Base-by-base conservation (phyloP, 2,797 vertebrate genomes). In the Heterohyrax brucei region DNA sequence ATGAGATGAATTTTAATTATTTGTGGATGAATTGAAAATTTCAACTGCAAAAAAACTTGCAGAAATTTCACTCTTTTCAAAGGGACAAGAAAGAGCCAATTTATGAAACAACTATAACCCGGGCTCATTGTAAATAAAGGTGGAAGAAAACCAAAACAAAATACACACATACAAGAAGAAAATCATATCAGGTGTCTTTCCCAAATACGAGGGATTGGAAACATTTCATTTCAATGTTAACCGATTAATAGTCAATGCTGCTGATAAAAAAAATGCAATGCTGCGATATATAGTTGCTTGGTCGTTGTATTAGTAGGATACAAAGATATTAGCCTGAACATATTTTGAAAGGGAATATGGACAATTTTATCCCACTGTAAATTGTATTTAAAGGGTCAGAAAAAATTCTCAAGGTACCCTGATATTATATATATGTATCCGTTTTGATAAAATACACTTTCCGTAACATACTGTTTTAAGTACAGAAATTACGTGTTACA, bases 1-100 rank as follows among this genome's bases (percentile, higher is more conserved):
- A 96, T 91, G 92, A 95, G 44, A 97, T 97, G 97, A 97, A 97
- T 96, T 96, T n/a, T 18, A 97, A 64, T 44, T 95, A 28, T 6
- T 93, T 77, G 16, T 93, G 59, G 61, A 93, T 61, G 86, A 50
- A 91, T 53, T 96, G 86, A 96, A 97, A 97, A 85, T 96, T 91
- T 75, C 46, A 95, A 73, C 62, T 39, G 39, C 87, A 95, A 16
- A 96, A 94, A 96, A 97, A 97, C 97, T 98, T 97, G 26, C 18
- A 91, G 5, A 28, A 91, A 95, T 97, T 97, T 97, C 97, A 10
- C 22, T 89, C 72, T 93, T 96, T 96, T 92, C 30, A 24, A 96
- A 80, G 39, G 78, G 78, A 66, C 44, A 79, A 56, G 62, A 87
- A 56, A 64, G 91, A 80, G 2, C 30, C 85, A 96, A 92, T 82